These are phyloP conservation scores for Eupeodes luniger DNA, from an alignment of 2,888 invertebrate species.

Conservation along the genomic window DNA sequence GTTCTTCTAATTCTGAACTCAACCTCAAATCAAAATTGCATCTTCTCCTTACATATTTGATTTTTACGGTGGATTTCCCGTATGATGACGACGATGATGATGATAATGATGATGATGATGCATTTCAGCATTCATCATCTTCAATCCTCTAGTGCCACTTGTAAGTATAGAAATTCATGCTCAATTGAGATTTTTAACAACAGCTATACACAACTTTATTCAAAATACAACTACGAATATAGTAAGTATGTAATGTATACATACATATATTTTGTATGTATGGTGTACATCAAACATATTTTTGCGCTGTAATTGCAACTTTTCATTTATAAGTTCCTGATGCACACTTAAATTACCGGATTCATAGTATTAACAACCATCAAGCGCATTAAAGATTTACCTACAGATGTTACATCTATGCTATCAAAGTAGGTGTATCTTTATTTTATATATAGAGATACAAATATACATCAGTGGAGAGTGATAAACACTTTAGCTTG, in stretches of 20 bases:
- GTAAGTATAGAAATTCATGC: conserved; percentile 32
- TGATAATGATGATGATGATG: conserved; percentile 10
- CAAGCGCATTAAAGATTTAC: conserved; percentile 1
- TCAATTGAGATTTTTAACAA: conserved; percentile 46
- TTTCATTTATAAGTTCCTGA: conserved; percentile 53
- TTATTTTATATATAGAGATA: neutral
- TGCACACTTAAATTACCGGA: conserved; percentile 56
- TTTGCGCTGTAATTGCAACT: conserved; percentile 45
- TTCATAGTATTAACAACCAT: conserved; percentile 19
- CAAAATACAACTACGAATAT: too few relatives aligned
- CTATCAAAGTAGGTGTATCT: conserved; percentile 10
- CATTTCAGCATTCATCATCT: conserved; percentile 25
- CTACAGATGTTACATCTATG: neutral
- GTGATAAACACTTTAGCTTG: conserved; percentile 34
- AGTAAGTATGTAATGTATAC: neutral
- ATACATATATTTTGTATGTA: neutral
- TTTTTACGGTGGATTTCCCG: conserved; percentile 31
- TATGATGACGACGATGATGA: conserved; percentile 25
- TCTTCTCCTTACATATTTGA: neutral
- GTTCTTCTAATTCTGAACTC: conserved; percentile 3
- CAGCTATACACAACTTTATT: neutral
- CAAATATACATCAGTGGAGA: neutral
- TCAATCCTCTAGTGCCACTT: neutral
- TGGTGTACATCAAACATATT: neutral
- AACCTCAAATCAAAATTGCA: conserved; percentile 26